Percentiles rank a stretch among this genome's conserved stretches.
Evolutionary conservation across 53 echinoderm and acorn worm genomes (phyloP).

Genomic region (Luidia sarsii): DNA sequence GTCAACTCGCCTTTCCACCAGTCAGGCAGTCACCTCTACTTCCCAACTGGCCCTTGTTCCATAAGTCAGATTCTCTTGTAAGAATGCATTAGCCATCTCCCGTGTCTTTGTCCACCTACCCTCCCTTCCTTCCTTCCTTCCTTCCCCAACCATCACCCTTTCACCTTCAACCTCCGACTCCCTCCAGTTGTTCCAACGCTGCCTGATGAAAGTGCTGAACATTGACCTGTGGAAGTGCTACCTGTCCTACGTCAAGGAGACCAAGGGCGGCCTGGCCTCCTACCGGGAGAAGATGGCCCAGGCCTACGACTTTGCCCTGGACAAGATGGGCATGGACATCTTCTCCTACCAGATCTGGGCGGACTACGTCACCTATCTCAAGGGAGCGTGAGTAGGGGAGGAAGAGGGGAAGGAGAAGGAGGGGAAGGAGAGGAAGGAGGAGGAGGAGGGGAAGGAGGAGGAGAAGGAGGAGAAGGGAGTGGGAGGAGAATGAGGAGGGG

Average conservation of each 20-base stretch:
- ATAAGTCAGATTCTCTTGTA: too few species aligned
- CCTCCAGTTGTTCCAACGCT: slow-evolving; percentile 92
- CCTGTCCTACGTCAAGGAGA: slow-evolving; percentile 93
- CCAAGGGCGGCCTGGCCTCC: slow-evolving; percentile 88
- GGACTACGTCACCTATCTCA: slow-evolving; percentile 87
- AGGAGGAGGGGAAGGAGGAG: too few species aligned
- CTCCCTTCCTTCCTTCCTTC: too few species aligned
- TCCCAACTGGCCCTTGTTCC: too few species aligned
- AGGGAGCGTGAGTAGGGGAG: slow-evolving; percentile 95
- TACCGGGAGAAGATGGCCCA: slow-evolving; percentile 99
- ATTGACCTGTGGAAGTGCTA: slow-evolving; percentile 99
- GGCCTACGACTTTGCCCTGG: slow-evolving; percentile 98
- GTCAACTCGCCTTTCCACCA: too few species aligned
- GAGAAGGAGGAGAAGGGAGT: too few species aligned
- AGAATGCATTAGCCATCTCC: too few species aligned
- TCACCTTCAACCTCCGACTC: not conserved
- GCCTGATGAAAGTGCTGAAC: slow-evolving; percentile 97
- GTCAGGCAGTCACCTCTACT: too few species aligned
- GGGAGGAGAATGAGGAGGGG: too few species aligned
- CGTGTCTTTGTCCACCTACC: too few species aligned
- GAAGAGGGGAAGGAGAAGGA: too few species aligned
- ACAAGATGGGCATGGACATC: slow-evolving; percentile 99
- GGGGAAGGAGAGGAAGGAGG: too few species aligned
- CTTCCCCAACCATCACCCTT: not conserved
- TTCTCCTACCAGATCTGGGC: slow-evolving; percentile 94